Evolutionary conservation across 2,113 vertebrate species (phyloP).

Genomic region (Perca schrenkii): DNA sequence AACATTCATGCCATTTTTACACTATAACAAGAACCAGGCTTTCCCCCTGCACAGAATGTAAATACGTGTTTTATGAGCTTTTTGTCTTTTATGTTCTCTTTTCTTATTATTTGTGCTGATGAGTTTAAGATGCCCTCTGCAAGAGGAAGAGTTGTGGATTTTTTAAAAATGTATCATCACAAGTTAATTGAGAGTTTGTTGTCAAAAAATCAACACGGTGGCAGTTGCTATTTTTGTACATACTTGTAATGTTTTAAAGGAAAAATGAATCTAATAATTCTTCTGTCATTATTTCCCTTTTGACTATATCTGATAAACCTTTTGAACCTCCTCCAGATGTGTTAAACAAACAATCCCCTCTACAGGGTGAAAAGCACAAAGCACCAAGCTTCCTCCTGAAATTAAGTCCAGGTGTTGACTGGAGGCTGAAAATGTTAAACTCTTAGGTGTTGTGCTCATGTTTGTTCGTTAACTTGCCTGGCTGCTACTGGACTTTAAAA

Average conservation of each 20-base stretch:
- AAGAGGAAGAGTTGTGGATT: constrained; percentile 15
- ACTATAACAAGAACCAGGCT: constrained; percentile 38
- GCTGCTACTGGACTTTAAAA: background rate
- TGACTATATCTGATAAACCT: background rate
- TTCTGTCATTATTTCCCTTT: constrained; percentile 27
- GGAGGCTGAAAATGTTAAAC: background rate
- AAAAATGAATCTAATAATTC: constrained; percentile 21
- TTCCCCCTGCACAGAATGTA: constrained; percentile 60
- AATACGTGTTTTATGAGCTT: constrained; percentile 59
- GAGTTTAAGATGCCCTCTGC: constrained; percentile 22
- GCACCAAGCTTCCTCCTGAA: constrained; percentile 7
- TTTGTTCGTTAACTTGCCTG: background rate
- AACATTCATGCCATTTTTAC: constrained; percentile 69
- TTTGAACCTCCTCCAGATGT: constrained; percentile 17
- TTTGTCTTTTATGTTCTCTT: constrained; percentile 44
- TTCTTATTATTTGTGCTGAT: constrained; percentile 34
- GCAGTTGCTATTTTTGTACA: constrained; percentile 73
- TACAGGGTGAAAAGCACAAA: constrained; percentile 53
- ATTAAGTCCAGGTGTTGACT: background rate
- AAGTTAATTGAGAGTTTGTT: constrained; percentile 44
- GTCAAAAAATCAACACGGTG: too few species aligned
- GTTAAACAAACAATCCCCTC: constrained; percentile 23
- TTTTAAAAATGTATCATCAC: constrained; percentile 44
- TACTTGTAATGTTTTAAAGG: constrained; percentile 60
- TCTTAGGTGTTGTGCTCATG: constrained; percentile 14